Evolutionary conservation across 1,140 invertebrate species (phyloP), one percentile per base, ranked within the genome.

Genomic region (Musca vetustissima): DNA sequence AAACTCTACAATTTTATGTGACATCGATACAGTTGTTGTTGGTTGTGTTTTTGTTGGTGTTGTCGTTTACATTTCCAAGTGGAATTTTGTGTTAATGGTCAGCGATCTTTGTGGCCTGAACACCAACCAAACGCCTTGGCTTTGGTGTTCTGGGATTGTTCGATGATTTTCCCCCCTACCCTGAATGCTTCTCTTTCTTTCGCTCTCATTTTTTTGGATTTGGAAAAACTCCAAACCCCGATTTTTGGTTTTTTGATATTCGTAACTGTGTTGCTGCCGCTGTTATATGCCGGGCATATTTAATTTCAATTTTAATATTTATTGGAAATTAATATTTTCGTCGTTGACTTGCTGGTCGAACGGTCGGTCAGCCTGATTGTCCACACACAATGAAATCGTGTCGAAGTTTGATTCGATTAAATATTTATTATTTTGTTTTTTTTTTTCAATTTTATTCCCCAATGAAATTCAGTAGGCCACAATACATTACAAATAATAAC

Each of bases 401-500:
- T 43, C 36, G 36, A 59, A 25, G 76, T 78, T 76, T 74, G 71
- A 78, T 74, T 43, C 36, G 36, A 13, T 43, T 43, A 43, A 13
- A 7, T 11, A 43, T 43, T 43, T 43, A 43, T 43, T 13, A 43
- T 28, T 3, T 28, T 28, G 3, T 28, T 28, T 28, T 28, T 28
- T 28, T 28, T 43, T 43, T 43, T 43, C 36, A 13, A 43, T 43
- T 43, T 28, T 3, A 8, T 8, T 43, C n/a, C 13, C 36, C 11
- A 43, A 43, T 11, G 36, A 43, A 43, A 43, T 43, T 43, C 36
- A 43, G 36, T 43, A 43, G 36, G 36, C 6, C 36, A 43, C 6
- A 8, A 43, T 43, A 9, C 11, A 2, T 4, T 11, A 13, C 6
- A 43, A 43, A 43, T 4, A 11, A 8, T 43, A 13, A 13, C 36